Percentiles rank a stretch among this genome's conserved stretches.
Conservation (phyloP, 2,888 invertebrate species). For the Acleris laterana region DNA sequence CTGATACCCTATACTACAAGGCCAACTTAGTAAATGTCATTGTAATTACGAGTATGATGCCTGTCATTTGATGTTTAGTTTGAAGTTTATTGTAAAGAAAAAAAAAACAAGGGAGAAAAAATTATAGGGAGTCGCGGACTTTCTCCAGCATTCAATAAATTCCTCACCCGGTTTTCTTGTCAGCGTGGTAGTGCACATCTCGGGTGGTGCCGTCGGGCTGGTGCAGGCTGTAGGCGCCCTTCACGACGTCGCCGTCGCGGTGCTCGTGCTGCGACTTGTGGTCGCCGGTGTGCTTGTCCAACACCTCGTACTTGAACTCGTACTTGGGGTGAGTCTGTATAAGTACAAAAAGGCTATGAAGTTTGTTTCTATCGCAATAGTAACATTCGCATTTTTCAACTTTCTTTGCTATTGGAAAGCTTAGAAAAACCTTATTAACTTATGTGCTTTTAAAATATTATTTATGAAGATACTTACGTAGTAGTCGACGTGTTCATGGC, state of each 20-base stretch:
- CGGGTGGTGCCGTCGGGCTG: constrained; percentile 78
- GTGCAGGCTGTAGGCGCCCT: constrained; percentile 81
- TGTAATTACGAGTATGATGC: too few species aligned
- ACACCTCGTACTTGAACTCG: constrained; percentile 72
- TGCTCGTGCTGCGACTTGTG: constrained; percentile 73
- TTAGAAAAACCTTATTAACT: too few species aligned
- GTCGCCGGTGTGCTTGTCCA: constrained; percentile 76
- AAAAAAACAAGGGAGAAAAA: neutral
- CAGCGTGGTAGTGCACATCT: constrained; percentile 57
- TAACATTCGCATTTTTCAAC: neutral
- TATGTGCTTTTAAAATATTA: too few species aligned
- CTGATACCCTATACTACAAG: too few species aligned
- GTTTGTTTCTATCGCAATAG: neutral
- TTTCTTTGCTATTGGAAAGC: too few species aligned
- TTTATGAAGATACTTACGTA: constrained; percentile 41
- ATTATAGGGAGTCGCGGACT: neutral
- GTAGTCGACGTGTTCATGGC: constrained; percentile 43
- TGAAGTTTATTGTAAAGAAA: too few species aligned
- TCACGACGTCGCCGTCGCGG: constrained; percentile 82
- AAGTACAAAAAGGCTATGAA: constrained; percentile 1
- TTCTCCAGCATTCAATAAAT: constrained; percentile 29
- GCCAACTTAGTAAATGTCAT: too few species aligned
- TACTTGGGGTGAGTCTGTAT: constrained; percentile 54
- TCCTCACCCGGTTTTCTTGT: constrained; percentile 57
- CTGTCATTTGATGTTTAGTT: too few species aligned